phyloP scores from a whole-genome alignment of 1,140 invertebrate species.

The Macrobrachium nipponense region DNA sequence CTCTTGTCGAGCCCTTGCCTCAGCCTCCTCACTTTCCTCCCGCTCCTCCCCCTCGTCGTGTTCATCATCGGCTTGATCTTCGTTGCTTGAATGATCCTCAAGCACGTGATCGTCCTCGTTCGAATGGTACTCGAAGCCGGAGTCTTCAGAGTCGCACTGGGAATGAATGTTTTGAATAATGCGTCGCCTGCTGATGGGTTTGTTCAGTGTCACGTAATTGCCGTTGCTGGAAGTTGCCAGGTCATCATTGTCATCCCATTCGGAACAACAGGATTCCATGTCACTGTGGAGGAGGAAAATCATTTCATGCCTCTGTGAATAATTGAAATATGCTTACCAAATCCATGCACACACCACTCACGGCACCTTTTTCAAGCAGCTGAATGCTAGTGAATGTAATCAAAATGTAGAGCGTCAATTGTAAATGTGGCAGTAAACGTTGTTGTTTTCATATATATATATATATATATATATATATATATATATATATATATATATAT shows the following conservation, averaged over 20 bases:
- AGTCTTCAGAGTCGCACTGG: constrained; percentile 43
- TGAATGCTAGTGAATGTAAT: no score
- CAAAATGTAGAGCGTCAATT: no score
- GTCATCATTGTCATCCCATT: constrained; percentile 50
- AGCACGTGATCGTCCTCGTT: constrained; percentile 40
- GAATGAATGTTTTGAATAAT: constrained; percentile 42
- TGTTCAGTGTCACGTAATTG: constrained; percentile 47
- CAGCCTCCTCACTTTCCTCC: constrained; percentile 13
- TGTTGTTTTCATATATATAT: background rate
- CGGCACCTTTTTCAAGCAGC: no score
- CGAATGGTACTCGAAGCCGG: constrained; percentile 45
- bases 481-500: constrained; percentile 5
- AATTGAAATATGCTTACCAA: no score
- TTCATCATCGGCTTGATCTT: constrained; percentile 12
- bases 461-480: constrained; percentile 9
- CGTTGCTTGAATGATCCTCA: constrained; percentile 41
- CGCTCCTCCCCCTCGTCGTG: constrained; percentile 10
- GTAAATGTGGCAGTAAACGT: no score
- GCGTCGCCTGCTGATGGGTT: constrained; percentile 49
- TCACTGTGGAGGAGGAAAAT: constrained; percentile 28
- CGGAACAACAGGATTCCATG: constrained; percentile 53
- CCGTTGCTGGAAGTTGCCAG: background rate
- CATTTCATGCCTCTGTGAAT: no score
- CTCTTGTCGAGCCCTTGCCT: background rate
- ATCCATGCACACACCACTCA: no score